Evolutionary conservation across 2,888 invertebrate species (phyloP), one percentile per base, ranked within the genome.

Genomic region (Xylocampa areola): DNA sequence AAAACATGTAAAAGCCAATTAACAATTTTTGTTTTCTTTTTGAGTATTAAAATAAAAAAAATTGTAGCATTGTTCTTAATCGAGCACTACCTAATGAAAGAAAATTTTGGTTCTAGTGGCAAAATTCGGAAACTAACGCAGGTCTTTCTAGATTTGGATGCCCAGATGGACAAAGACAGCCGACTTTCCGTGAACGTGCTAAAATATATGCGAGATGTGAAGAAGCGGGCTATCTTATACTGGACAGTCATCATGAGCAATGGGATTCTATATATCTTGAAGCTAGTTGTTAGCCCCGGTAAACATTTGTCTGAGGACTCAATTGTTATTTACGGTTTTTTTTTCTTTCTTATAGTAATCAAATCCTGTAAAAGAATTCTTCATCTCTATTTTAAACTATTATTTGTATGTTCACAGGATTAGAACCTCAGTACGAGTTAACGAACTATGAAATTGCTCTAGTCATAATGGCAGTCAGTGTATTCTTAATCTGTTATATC

Each of bases 131-230:
- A 48, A 4, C 53, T 79, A 10, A 41, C 73, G 0, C 61, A 57
- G 1, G 52, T 63, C 2, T 79, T 68, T 32, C 40, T 78, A 0
- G 40, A 21, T 2, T 72, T 55, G 27, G 73, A 81, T n/a, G 39
- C 74, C 0, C 8, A 44, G 1, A 58, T 68, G 1, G 17, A 40
- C 0, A 63, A 60, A 3, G 57, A 53, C 11, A 68, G 64, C 7
- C 66, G 79, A 0, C 73, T 79, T 36, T 51, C 57, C 1, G 36
- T 4, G 2, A 76, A 71, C 35, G 13, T 77, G n/a, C 30, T 68
- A 4, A 41, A 30, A 13, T 37, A 51, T 0, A 48, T 77, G 10
- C 51, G 33, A n/a, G 21, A 5, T 0, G 47, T 36, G 1, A 71
- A 71, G 37, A 67, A 52, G 11, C 30, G 60, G 14, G 60, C 60